Conservation (phyloP, 2,888 invertebrate species). For the Neocrepidodera transversa region DNA sequence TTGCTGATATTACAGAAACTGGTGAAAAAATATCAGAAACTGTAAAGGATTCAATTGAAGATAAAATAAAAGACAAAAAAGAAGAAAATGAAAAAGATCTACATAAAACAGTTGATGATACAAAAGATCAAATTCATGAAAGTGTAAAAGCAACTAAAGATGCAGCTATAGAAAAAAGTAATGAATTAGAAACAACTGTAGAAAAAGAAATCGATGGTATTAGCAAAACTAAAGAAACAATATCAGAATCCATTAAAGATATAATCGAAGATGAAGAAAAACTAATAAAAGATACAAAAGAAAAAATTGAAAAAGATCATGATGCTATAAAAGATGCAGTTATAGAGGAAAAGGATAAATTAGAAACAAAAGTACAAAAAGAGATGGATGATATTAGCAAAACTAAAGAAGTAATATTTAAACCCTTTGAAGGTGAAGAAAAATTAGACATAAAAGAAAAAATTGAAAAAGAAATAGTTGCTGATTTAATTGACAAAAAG, state of each 20-base stretch:
- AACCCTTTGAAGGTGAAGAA: background rate
- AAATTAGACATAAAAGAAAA: too few species aligned
- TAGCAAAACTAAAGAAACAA: slow-evolving; percentile 5
- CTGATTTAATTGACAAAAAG: too few species aligned
- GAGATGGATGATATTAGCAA: background rate
- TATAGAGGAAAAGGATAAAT: background rate
- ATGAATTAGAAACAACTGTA: background rate
- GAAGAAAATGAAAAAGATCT: too few species aligned
- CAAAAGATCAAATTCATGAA: background rate
- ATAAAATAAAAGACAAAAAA: too few species aligned
- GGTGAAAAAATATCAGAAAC: background rate
- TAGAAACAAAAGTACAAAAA: background rate
- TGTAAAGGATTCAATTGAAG: too few species aligned
- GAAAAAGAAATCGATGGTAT: background rate
- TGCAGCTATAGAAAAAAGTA: background rate
- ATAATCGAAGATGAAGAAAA: too few species aligned
- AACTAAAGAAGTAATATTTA: background rate
- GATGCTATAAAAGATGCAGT: background rate
- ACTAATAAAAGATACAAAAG: background rate
- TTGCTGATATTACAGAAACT: slow-evolving; percentile 5
- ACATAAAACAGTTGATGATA: too few species aligned
- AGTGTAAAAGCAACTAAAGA: background rate
- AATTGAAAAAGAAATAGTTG: too few species aligned
- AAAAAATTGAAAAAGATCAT: background rate
- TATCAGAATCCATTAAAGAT: background rate